Evolutionary conservation across 2,797 vertebrate genomes (phyloP).

Genomic region (Acanthis flammea): DNA sequence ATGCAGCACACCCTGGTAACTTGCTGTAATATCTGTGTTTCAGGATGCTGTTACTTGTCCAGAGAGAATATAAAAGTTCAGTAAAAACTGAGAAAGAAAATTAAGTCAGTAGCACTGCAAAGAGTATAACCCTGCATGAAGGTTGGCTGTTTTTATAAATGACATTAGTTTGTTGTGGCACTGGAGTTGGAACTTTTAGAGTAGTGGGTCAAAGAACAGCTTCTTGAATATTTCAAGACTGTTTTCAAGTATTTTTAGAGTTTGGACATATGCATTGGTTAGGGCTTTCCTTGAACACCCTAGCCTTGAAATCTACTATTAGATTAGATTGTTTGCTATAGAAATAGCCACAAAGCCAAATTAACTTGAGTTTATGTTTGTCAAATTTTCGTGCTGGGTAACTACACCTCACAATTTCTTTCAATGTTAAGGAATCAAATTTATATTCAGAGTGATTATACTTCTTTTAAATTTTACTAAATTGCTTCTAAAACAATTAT

Average conservation of each 20-base stretch:
- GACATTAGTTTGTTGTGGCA: neutral
- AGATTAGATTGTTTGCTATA: neutral
- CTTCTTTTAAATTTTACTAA: neutral
- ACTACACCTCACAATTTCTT: neutral
- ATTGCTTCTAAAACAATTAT: constrained; percentile 15
- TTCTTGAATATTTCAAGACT: neutral
- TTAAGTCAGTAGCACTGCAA: neutral
- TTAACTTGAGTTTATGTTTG: neutral
- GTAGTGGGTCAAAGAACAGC: neutral
- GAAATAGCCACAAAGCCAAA: neutral
- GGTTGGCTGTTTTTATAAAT: neutral
- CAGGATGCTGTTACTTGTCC: neutral
- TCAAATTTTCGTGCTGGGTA: neutral
- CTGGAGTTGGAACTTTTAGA: neutral
- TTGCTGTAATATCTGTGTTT: neutral
- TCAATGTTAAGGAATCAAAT: neutral
- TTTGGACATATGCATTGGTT: neutral
- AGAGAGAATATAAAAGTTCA: neutral
- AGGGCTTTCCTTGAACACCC: neutral
- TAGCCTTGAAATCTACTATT: neutral
- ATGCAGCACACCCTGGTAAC: neutral
- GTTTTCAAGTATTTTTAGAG: neutral
- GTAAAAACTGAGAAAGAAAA: neutral
- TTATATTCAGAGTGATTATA: neutral
- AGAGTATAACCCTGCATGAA: neutral